Evolutionary conservation across 1,140 invertebrate species (phyloP).

Genomic region (Cephus cinctus): DNA sequence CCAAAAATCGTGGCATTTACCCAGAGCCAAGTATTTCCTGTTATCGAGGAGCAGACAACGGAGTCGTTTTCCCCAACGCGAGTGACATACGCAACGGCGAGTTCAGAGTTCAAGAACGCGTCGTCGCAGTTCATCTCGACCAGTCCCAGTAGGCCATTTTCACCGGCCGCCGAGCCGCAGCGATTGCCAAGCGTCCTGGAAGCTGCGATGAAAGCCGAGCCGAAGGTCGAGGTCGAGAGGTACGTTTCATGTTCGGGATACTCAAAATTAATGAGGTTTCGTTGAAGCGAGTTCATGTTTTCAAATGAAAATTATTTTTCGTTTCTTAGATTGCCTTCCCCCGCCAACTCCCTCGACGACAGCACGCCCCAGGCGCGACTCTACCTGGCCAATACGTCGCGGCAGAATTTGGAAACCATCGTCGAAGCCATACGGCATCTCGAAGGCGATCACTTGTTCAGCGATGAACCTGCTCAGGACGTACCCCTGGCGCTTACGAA

Average conservation of each 20-base stretch:
- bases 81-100: constrained; percentile 28
- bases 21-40: constrained; percentile 34
- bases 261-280: background rate
- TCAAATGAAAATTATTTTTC: no score
- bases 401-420: constrained; percentile 95
- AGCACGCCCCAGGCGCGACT: constrained; percentile 58
- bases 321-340: constrained; percentile 58
- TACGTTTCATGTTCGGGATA: constrained; percentile 13
- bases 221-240: constrained; percentile 80
- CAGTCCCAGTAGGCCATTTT: constrained; percentile 44
- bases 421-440: constrained; percentile 96
- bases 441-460: constrained; percentile 90
- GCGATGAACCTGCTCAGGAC: constrained; percentile 69
- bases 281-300: background rate
- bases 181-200: constrained; percentile 71
- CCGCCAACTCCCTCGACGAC: constrained; percentile 59
- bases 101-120: constrained; percentile 29
- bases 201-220: constrained; percentile 81
- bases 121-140: constrained; percentile 35
- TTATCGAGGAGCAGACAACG: constrained; percentile 34
- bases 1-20: constrained; percentile 44
- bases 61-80: constrained; percentile 27
- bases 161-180: constrained; percentile 39
- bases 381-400: constrained; percentile 77
- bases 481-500: constrained; percentile 75